Evolutionary conservation across 2,888 invertebrate species (phyloP), one percentile per base, ranked within the genome.

Genomic region (Physocephala rufipes): DNA sequence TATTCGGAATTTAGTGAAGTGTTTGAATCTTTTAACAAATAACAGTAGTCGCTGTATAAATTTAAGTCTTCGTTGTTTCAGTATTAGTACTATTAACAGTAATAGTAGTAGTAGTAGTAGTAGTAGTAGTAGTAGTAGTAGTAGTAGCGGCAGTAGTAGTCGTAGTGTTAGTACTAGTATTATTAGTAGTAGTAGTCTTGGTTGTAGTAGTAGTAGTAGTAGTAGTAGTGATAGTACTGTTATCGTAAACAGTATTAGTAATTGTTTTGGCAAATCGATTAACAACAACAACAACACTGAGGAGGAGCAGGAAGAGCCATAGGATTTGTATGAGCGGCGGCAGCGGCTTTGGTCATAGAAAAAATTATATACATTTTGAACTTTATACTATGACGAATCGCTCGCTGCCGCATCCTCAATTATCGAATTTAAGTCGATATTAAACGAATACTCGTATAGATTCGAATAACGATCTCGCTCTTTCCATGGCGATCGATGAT

Each of bases 341-440:
- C 36, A 45, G 55, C 36, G 9, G 43, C 47, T 19, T 45, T n/a
- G 62, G 66, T 70, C 73, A 70, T 74, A 71, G 71, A 66, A 28
- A 16, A 19, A 65, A 65, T 19, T 51, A 21, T 19, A 12, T 63
- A 26, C 26, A 55, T 26, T 26, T 55, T 53, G 51, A 72, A 78
- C 79, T 82, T 81, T 84, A 82, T 86, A 85, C 86, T 86, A 86
- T 83, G 86, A 86, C 79, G 86, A 86, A 80, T 86, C 86, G 78
- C 85, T 86, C 76, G 84, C 84, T 77, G 85, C 84, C 76, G 85
- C 84, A 80, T 86, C 86, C 81, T 86, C 86, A 79, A 85, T 84
- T 78, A 86, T 86, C 77, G 86, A 85, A 78, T 86, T 86, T 76
- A 86, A 82, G 81, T 86, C 86, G 76, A 85, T 85, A 80, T 85